phyloP scores from a whole-genome alignment of 2,797 vertebrate species.

The Orientallactaga sibirica region DNA sequence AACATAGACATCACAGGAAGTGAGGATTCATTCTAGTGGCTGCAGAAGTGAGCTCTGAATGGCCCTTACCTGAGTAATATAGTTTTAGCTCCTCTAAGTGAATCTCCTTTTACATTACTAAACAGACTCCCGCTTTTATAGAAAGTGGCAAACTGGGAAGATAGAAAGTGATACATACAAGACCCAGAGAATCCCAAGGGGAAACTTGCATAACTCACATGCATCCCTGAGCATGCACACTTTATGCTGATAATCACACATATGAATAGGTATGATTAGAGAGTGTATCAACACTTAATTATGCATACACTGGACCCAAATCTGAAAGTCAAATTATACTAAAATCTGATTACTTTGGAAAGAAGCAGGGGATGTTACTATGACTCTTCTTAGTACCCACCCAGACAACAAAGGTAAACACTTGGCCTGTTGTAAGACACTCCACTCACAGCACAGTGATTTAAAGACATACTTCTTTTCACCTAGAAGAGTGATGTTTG shows the following conservation, averaged over 20 bases:
- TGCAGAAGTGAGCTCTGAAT: background rate
- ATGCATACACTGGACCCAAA: constrained; percentile 6
- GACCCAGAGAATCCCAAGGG: constrained; percentile 15
- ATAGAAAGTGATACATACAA: background rate
- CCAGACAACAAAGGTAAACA: background rate
- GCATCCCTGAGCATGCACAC: background rate
- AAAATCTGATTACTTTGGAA: constrained; percentile 6
- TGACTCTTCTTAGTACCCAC: constrained; percentile 6
- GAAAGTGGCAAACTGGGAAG: background rate
- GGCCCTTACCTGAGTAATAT: background rate
- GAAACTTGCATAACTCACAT: background rate
- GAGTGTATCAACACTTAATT: constrained; percentile 48
- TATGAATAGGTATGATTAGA: background rate
- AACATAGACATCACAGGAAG: background rate
- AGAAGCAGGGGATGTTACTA: background rate
- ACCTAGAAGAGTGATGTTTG: constrained; percentile 23
- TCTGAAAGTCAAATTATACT: constrained; percentile 44
- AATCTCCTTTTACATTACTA: background rate
- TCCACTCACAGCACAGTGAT: background rate
- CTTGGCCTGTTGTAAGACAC: background rate
- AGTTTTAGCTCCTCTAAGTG: background rate
- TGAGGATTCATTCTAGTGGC: background rate
- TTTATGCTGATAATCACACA: constrained; percentile 48
- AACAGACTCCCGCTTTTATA: background rate
- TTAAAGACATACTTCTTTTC: background rate